Evolutionary conservation across 2,888 invertebrate species (phyloP).

Genomic region (Ecliptopera silaceata): DNA sequence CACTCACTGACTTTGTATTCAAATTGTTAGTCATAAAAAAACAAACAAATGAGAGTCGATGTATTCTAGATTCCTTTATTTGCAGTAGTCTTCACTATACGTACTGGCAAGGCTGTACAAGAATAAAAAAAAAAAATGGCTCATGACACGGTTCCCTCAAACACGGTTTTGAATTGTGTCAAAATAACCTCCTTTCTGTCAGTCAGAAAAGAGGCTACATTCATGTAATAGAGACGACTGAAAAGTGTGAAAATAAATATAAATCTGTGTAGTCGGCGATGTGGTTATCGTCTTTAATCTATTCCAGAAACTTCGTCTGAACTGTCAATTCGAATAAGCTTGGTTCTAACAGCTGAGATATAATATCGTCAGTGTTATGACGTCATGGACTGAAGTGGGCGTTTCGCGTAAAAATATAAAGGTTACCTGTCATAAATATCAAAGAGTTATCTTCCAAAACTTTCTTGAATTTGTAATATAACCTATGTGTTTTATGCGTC

Average conservation of each 20-base stretch:
- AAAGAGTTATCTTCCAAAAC: neutral
- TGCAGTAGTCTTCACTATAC: too few relatives aligned
- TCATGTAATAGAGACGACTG: too few relatives aligned
- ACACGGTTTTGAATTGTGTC: too few relatives aligned
- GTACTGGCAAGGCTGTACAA: too few relatives aligned
- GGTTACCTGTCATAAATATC: neutral
- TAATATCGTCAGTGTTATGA: constrained; percentile 37
- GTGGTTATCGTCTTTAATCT: constrained; percentile 23
- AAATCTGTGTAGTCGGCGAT: constrained; percentile 7
- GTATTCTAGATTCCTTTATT: too few relatives aligned
- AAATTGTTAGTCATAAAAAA: too few relatives aligned
- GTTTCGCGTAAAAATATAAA: constrained; percentile 8
- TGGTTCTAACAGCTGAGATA: constrained; percentile 36
- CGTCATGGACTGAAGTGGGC: constrained; percentile 40
- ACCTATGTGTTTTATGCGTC: too few relatives aligned
- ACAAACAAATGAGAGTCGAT: too few relatives aligned
- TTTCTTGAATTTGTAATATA: neutral
- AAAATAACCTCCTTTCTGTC: too few relatives aligned
- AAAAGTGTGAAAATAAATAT: neutral
- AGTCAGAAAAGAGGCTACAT: too few relatives aligned
- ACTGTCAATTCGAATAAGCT: constrained; percentile 31
- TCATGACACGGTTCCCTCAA: too few relatives aligned
- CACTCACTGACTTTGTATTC: neutral
- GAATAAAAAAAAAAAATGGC: too few relatives aligned
- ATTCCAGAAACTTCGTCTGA: constrained; percentile 29